Base-by-base conservation (phyloP, 2,888 invertebrate genomes). In the Volucella inflata region DNA sequence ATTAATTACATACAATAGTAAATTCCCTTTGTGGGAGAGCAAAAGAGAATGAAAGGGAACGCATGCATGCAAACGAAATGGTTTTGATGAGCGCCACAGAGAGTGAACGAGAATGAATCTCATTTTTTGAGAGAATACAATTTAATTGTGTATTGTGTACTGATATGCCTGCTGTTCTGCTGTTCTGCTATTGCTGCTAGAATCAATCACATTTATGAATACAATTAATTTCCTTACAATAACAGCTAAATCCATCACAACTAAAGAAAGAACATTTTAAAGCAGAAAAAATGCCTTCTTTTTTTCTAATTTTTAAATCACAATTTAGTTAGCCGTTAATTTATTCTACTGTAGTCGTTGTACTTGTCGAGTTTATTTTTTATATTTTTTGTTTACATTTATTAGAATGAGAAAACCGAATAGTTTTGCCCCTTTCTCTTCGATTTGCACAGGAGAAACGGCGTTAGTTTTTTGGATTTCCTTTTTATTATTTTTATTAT, bases 241-340 rank as follows among this genome's bases (percentile, higher is more conserved):
- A 36, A 30, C n/a, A 57, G 0, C n/a, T 2, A 38, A 71, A 42
- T 36, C 57, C 75, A 64, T 68, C 12, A 59, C 64, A 50, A 53
- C 16, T 51, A 40, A 64, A 11, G 46, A 64, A 71, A 16, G 46
- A 40, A 36, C 11, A 9, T 40, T n/a, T 57, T 17, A 44, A 62
- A 62, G 64, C 6, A 14, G 51, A 44, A 55, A 53, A 42, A 76
- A 44, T 67, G 78, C 82, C 36, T 67, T 83, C 36, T 67, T 83
- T 30, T 21, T 1, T 21, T 30, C 6, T 78, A 78, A 78, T 59
- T 67, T 78, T 83, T 72, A 74, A 64, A 68, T 81, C 70, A 68
- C 60, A 64, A 70, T 84, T 84, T 84, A 79, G 79, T 84, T 84
- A 84, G 80, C 60, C 42, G 75, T 71, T 84, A 75, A 84, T 84